These are phyloP conservation scores for Megamerina dolium DNA, from an alignment of 2,888 invertebrate species.

Conservation along the genomic window DNA sequence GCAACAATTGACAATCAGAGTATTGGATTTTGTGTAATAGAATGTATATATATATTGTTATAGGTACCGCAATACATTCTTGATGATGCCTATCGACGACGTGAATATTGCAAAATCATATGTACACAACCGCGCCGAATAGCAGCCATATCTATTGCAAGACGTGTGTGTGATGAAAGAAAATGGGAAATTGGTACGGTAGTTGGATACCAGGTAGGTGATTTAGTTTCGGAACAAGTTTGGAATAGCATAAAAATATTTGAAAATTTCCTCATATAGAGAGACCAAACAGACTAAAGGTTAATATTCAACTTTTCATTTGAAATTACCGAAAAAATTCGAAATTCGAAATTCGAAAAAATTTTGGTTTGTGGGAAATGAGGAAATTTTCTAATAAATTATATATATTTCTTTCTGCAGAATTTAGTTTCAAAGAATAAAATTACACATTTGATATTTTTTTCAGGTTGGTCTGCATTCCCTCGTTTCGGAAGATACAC, in stretches of 20 bases:
- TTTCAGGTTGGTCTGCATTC: conserved; percentile 35
- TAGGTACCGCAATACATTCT: conserved; percentile 84
- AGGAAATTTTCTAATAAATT: too few species aligned
- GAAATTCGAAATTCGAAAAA: too few species aligned
- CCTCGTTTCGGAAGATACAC: conserved; percentile 51
- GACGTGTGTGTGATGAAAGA: conserved; percentile 76
- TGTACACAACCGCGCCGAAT: conserved; percentile 93
- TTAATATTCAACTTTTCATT: too few species aligned
- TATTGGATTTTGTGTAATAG: too few species aligned
- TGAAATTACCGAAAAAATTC: too few species aligned
- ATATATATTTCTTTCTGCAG: neutral
- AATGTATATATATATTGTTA: too few species aligned
- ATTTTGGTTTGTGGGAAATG: too few species aligned
- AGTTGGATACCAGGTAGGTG: conserved; percentile 79
- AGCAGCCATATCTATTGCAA: conserved; percentile 85
- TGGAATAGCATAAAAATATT: too few species aligned
- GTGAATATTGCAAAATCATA: conserved; percentile 72
- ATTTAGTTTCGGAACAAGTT: neutral
- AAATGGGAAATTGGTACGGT: conserved; percentile 75
- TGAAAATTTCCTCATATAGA: too few species aligned
- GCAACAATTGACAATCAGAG: too few species aligned
- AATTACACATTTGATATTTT: neutral
- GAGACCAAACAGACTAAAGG: too few species aligned
- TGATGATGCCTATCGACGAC: conserved; percentile 63
- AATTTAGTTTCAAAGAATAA: neutral